These are phyloP conservation scores for Boloria selene DNA, from an alignment of 2,888 invertebrate genomes.

Conservation along the genomic window DNA sequence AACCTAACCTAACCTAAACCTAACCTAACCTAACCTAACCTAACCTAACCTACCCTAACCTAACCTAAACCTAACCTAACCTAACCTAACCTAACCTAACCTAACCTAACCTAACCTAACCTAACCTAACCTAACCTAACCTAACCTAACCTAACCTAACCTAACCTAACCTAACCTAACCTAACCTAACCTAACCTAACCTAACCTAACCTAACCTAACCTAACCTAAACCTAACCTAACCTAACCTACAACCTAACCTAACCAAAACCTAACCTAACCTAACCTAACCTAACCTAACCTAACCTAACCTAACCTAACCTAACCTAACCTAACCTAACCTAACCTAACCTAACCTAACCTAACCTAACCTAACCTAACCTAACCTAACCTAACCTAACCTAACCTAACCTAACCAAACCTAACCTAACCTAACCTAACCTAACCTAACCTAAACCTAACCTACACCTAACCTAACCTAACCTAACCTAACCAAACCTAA, in stretches of 20 bases:
- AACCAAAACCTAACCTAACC: no score
- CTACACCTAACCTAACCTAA: conserved; percentile 35
- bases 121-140: conserved; percentile 47
- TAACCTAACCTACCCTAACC: conserved; percentile 44
- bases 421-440: conserved; percentile 37
- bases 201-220: conserved; percentile 44
- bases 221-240: conserved; percentile 43
- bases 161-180: conserved; percentile 45
- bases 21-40: conserved; percentile 46
- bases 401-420: conserved; percentile 29
- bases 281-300: conserved; percentile 46
- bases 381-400: conserved; percentile 35
- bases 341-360: conserved; percentile 35
- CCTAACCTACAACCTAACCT: no score
- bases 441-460: conserved; percentile 31
- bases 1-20: conserved; percentile 44
- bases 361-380: conserved; percentile 39
- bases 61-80: conserved; percentile 46
- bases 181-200: conserved; percentile 45
- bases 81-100: conserved; percentile 46
- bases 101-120: conserved; percentile 47
- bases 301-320: conserved; percentile 46
- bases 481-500: conserved; percentile 40
- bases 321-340: conserved; percentile 45
- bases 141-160: conserved; percentile 46